Conservation (phyloP, 2,113 vertebrate genomes). For the Fregata magnificens region DNA sequence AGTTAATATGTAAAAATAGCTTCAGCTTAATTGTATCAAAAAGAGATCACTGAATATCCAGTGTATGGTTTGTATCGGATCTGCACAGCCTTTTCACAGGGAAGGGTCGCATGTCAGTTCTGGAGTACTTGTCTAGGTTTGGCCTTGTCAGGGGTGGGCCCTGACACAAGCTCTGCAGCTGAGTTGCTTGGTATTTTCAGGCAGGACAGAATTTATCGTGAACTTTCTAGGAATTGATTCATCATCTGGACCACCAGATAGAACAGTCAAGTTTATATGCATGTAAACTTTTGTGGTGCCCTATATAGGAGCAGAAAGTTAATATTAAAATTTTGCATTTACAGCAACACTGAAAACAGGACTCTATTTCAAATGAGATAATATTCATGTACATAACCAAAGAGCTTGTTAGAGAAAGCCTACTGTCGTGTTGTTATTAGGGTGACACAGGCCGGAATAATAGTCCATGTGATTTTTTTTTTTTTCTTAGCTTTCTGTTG, state of each 20-base stretch:
- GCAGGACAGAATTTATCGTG: background rate
- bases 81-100: background rate
- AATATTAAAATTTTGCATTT: background rate
- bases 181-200: background rate
- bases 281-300: background rate
- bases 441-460: background rate
- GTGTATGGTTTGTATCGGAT: background rate
- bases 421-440: background rate
- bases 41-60: background rate
- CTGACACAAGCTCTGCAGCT: background rate
- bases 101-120: accelerated
- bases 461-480: background rate
- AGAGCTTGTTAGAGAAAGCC: background rate
- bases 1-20: background rate
- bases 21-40: background rate
- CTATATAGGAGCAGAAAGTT: background rate
- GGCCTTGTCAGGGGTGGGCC: background rate
- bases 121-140: background rate
- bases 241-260: background rate
- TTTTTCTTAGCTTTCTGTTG: background rate
- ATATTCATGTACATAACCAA: background rate
- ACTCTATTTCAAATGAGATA: background rate
- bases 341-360: background rate
- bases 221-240: background rate
- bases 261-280: background rate